phyloP scores from a whole-genome alignment of 2,888 invertebrate species.

The Clivina fossor region DNA sequence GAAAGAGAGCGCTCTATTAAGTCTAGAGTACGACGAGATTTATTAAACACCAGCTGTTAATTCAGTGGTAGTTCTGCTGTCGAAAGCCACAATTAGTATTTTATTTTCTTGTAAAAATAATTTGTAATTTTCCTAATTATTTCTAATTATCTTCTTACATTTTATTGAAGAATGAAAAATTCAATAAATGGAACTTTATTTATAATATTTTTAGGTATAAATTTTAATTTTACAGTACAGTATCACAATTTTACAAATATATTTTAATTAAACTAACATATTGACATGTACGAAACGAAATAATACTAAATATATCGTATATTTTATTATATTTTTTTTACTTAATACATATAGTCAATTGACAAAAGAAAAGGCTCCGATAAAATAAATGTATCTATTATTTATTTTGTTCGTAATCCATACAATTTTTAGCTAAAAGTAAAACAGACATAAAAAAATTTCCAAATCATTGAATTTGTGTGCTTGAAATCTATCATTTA shows the following conservation, averaged over 20 bases:
- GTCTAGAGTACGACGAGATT: too few species aligned
- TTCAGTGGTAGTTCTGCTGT: too few species aligned
- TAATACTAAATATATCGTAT: conserved; percentile 16
- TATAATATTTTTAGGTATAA: conserved; percentile 14
- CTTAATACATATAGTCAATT: too few species aligned
- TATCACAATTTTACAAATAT: conserved; percentile 22
- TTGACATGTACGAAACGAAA: conserved; percentile 7
- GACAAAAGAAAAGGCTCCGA: background rate
- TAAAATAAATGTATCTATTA: background rate
- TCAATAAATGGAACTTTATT: conserved; percentile 13
- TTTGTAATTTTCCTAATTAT: too few species aligned
- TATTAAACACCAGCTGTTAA: too few species aligned
- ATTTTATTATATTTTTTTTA: conserved; percentile 6
- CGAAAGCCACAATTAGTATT: too few species aligned
- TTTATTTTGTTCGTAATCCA: background rate
- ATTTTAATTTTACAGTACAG: conserved; percentile 13
- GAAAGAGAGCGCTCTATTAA: too few species aligned
- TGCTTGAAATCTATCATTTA: too few species aligned
- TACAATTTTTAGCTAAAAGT: background rate
- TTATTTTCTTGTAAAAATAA: too few species aligned
- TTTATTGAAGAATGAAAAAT: background rate
- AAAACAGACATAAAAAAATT: background rate
- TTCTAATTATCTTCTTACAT: too few species aligned
- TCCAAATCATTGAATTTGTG: too few species aligned
- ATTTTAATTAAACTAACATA: conserved; percentile 10